A percentile compares a stretch with the other conserved stretches of the same genome.
These are phyloP conservation scores for Cephalopterus ornatus DNA, from an alignment of 2,113 vertebrate genomes.

Conservation along the genomic window DNA sequence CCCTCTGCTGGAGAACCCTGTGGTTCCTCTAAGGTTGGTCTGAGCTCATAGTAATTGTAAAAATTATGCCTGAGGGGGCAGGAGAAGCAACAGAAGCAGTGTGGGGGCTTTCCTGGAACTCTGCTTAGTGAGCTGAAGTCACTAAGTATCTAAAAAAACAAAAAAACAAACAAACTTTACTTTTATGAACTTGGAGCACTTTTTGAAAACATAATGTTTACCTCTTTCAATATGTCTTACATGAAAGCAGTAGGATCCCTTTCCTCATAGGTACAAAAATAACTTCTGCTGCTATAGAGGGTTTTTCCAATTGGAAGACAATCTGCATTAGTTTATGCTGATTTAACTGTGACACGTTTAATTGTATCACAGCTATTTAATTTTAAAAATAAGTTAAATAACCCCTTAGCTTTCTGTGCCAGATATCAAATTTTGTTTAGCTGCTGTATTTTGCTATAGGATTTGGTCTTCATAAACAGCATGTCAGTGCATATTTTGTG, in stretches of 20 bases:
- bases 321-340: neutral
- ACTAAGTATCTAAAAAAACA: neutral
- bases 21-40: neutral
- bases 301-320: neutral
- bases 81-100: neutral
- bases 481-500: neutral
- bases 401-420: neutral
- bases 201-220: neutral
- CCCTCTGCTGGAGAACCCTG: neutral
- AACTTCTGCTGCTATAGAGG: neutral
- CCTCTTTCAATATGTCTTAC: neutral
- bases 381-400: neutral
- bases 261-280: neutral
- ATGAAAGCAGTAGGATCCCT: neutral
- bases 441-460: neutral
- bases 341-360: neutral
- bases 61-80: neutral
- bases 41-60: neutral
- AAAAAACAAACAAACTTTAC: neutral
- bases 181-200: neutral
- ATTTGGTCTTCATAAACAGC: neutral
- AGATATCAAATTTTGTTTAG: neutral
- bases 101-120: neutral
- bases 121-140: accelerated
- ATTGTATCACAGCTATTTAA: neutral